phyloP scores from a whole-genome alignment of 64 coral and sea anemone genomes.

The Hydrozoanthus tunicans region DNA sequence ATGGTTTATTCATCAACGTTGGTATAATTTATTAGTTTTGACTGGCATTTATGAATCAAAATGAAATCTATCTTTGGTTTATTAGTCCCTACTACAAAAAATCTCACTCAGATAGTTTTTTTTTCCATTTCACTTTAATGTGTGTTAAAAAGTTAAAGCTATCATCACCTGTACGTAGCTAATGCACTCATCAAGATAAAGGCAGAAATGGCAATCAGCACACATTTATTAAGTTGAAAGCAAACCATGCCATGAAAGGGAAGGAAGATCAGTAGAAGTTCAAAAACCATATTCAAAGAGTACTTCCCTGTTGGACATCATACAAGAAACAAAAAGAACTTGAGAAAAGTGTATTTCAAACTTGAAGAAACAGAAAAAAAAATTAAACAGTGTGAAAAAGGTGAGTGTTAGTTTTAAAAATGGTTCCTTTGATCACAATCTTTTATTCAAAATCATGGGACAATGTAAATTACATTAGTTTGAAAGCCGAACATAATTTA shows the following conservation, averaged over 20 bases:
- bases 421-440: constrained; percentile 24
- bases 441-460: constrained; percentile 36
- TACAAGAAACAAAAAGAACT: constrained; percentile 41
- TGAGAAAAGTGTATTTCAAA: constrained; percentile 46
- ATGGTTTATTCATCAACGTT: background rate
- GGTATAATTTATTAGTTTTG: constrained; percentile 9
- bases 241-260: constrained; percentile 30
- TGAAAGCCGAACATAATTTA: constrained; percentile 18
- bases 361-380: constrained; percentile 23
- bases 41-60: background rate
- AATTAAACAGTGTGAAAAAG: constrained; percentile 48
- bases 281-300: background rate
- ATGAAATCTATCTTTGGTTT: background rate
- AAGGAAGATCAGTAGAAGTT: constrained; percentile 48
- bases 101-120: background rate
- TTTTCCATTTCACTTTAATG: background rate
- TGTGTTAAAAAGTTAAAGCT: background rate
- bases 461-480: background rate
- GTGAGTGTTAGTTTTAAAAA: constrained; percentile 42
- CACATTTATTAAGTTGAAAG: constrained; percentile 35
- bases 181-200: background rate
- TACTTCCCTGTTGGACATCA: constrained; percentile 43
- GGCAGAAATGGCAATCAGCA: constrained; percentile 45
- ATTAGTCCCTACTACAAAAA: background rate
- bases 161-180: background rate